These are phyloP conservation scores for Lithobates sylvaticus DNA, from an alignment of 2,797 vertebrate species.

Conservation along the genomic window DNA sequence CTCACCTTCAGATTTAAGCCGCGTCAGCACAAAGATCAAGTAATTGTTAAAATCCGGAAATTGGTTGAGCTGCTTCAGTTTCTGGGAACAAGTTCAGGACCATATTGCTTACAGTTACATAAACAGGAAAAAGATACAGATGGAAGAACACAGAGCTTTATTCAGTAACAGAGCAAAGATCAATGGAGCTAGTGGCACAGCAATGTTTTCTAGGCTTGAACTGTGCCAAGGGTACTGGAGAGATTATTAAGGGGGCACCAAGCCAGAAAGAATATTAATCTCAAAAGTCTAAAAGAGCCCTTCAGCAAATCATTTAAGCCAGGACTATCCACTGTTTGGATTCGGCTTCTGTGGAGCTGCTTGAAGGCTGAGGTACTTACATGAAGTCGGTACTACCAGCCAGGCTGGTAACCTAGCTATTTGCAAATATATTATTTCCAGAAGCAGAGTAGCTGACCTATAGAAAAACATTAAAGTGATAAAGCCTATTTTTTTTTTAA, in stretches of 20 bases:
- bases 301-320: too few species aligned
- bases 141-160: not conserved
- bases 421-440: too few species aligned
- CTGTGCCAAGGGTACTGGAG: not conserved
- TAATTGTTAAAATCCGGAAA: slow-evolving; percentile 97
- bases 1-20: slow-evolving; percentile 92
- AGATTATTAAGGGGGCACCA: not conserved
- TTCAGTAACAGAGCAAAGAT: not conserved
- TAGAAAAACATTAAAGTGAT: too few species aligned
- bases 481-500: too few species aligned
- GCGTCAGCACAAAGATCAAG: slow-evolving; percentile 93
- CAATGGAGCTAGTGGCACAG: not conserved
- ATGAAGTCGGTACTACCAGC: too few species aligned
- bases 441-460: too few species aligned
- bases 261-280: not conserved
- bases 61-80: slow-evolving; percentile 94
- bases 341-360: too few species aligned
- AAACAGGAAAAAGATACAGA: not conserved
- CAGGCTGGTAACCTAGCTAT: too few species aligned
- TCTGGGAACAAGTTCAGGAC: slow-evolving; percentile 82
- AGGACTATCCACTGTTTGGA: too few species aligned
- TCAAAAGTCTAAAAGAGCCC: too few species aligned
- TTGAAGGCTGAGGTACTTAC: too few species aligned
- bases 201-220: not conserved
- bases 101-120: not conserved